phyloP scores from a whole-genome alignment of 2,113 vertebrate genomes.

The Periophthalmodon schlosseri region DNA sequence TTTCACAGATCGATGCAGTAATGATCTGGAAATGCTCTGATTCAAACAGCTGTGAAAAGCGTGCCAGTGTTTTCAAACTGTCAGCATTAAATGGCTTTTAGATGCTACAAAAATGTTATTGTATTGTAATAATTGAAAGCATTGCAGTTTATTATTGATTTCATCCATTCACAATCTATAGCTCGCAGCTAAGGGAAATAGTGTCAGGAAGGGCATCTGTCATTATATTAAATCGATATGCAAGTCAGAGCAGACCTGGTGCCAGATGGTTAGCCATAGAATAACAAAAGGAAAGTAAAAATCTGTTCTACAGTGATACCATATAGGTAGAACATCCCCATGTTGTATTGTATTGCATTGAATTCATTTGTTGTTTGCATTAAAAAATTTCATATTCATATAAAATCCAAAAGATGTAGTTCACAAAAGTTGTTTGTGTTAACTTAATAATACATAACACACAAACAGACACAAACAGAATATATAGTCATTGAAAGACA shows the following conservation, averaged over 20 bases:
- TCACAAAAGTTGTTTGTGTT: too few relatives aligned
- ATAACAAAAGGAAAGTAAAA: background rate
- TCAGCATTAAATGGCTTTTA: background rate
- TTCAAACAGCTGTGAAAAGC: background rate
- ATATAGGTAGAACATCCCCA: background rate
- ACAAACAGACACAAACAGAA: too few relatives aligned
- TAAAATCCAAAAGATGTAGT: too few relatives aligned
- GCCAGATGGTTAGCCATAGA: background rate
- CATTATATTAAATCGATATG: background rate
- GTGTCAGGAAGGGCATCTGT: background rate
- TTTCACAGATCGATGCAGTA: conserved; percentile 11
- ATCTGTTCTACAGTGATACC: background rate
- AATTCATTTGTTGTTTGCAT: too few relatives aligned
- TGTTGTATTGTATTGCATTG: too few relatives aligned
- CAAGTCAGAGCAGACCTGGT: background rate
- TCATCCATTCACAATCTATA: background rate
- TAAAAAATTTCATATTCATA: too few relatives aligned
- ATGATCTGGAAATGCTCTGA: conserved; percentile 4
- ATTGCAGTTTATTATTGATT: background rate
- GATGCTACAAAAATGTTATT: background rate
- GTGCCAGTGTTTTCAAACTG: background rate
- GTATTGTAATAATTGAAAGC: background rate
- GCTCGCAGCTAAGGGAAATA: background rate
- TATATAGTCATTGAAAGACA: too few relatives aligned
- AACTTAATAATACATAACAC: too few relatives aligned